These are phyloP conservation scores for Mastomys natalensis DNA, from an alignment of 2,113 vertebrate genomes.

Conservation along the genomic window DNA sequence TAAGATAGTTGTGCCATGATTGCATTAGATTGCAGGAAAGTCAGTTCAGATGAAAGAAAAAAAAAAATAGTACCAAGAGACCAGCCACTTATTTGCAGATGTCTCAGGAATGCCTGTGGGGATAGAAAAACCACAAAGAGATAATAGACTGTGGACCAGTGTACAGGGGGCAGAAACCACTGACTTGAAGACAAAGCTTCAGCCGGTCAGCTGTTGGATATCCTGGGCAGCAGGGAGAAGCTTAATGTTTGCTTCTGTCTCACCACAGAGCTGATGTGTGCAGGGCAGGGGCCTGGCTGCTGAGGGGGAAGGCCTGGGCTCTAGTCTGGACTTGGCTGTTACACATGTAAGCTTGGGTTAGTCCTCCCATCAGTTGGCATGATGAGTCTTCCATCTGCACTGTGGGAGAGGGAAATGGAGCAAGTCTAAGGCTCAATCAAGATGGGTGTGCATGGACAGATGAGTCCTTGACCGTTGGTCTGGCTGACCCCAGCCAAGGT, in stretches of 20 bases:
- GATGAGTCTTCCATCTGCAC: neutral
- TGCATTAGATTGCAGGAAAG: neutral
- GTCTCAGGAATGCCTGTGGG: neutral
- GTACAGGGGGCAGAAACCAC: neutral
- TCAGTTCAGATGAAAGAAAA: constrained; percentile 5
- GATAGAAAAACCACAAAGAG: neutral
- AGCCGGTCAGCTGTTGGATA: neutral
- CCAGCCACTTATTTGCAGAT: neutral
- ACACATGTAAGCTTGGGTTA: neutral
- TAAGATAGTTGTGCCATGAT: neutral
- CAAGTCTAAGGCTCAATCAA: neutral
- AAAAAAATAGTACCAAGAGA: neutral
- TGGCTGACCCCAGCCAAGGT: neutral
- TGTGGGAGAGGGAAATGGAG: neutral
- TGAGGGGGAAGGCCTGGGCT: neutral
- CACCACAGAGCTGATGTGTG: neutral
- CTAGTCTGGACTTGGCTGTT: neutral
- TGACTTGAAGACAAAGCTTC: neutral
- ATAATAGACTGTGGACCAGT: neutral
- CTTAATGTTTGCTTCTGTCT: neutral
- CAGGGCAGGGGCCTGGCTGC: fast-evolving
- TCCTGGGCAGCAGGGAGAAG: too few relatives aligned
- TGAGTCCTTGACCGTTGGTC: neutral
- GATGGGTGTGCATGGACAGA: neutral
- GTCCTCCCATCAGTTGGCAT: neutral